Base-by-base conservation (phyloP, 2,797 vertebrate species). In the Cyclura pinguis region DNA sequence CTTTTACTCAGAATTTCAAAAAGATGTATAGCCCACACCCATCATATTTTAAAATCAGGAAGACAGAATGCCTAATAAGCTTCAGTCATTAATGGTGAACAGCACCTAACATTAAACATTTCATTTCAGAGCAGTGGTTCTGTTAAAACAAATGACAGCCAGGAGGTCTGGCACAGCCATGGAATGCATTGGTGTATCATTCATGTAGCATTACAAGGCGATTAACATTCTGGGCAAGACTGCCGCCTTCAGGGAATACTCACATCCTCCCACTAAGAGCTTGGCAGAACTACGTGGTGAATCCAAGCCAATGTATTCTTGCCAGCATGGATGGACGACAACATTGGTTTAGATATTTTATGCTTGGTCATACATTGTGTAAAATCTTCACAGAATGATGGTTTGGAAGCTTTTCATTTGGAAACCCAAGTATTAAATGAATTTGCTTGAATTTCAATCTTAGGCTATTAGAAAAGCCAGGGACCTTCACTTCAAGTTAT, bases 281-380 rank as follows among this genome's bases (percentile, higher is more conserved):
- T 72, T 80, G 62, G 50, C 52, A 47, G 64, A 85, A 80, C 85
- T 47, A 64, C 47, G 27, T 22, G n/a, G 67, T 35, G 64, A 27
- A 80, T 24, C 32, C 35, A 72, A 18, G 62, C 38, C 84, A 85
- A 80, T 27, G 35, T 6, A 35, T 90, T 29, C 22, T 47, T 50
- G 4, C 55, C 20, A 50, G 52, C 32, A 42, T 20, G 64, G 52
- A 72, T 81, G n/a, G 77, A 8, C 3, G 18, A 77, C 73, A 52
- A 24, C 16, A 52, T 22, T 84, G 24, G 72, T 89, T 64, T 76
- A 76, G n/a, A 76, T 83, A 57, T 72, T 73, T 76, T 73, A 82
- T 42, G 32, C 16, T n/a, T 62, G 69, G 35, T 14, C 76, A 29
- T 16, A 8, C 57, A 67, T 18, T 82, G 47, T 76, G 32, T 77